Evolutionary conservation across 2,113 vertebrate species (phyloP), one percentile per base, ranked within the genome.

Genomic region (Grammomys dolichurus): DNA sequence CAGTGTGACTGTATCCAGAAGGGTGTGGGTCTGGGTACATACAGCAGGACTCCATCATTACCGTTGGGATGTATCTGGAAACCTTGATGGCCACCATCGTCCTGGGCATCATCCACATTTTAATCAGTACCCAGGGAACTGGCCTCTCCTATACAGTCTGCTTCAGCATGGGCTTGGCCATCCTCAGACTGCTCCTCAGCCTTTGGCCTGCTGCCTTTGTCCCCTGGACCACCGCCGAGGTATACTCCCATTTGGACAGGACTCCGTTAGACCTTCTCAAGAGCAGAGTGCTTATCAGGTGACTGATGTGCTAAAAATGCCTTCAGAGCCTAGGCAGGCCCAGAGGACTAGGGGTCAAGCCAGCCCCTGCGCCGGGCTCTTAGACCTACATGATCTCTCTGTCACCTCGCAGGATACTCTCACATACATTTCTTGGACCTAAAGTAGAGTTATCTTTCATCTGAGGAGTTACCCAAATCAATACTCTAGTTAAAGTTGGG

Each of bases 151-250:
- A 98, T 75, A 67, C 51, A 0, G 93, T 58, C 0, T 99, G 98
- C 92, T 99, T 99, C 97, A 98, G 99, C 1, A 63, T 95, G 0
- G 99, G 99, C 91, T 99, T 99, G 99, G 99, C 99, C 95, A 99
- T 99, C 98, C 98, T 99, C 94, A 99, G 98, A 97, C 98, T 99
- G 84, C 97, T 99, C 40, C 98, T 99, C 88, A 99, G 99, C 99
- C 99, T 0, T 36, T 98, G 19, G 99, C 99, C 96, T 99, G 99
- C 98, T 99, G 99, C 95, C 98, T 99, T 48, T 99, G 99, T 93
- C 99, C 98, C 24, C 99, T 99, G 99, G 99, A 99, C 97, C 98
- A 99, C 90, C 98, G 99, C 0, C 99, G 99, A 9, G 99, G 99
- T 54, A 98, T 99, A 89, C 98, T 98, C 98, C 98, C 95, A 46